Conservation (phyloP, 2,113 vertebrate species). For the Chamaea fasciata region DNA sequence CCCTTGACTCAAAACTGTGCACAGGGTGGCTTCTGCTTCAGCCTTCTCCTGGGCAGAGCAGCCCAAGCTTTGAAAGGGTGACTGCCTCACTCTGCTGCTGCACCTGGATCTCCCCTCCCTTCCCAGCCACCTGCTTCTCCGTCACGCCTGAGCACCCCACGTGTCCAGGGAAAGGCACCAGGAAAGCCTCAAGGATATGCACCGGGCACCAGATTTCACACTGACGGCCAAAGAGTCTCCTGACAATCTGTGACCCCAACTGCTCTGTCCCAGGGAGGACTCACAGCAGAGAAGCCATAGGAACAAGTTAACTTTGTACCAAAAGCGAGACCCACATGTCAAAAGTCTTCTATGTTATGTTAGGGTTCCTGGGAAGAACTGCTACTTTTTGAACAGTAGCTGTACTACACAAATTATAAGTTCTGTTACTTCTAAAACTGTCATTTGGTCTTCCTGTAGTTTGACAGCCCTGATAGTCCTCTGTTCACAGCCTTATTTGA, state of each 20-base stretch:
- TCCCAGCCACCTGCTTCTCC: background rate
- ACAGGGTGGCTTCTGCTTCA: background rate
- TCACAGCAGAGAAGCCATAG: constrained; percentile 14
- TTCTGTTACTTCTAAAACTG: background rate
- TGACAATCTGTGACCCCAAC: constrained; percentile 28
- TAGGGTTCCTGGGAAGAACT: background rate
- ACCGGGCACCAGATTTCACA: rapidly evolving
- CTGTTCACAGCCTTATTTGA: background rate
- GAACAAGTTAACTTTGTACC: background rate
- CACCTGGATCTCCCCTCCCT: background rate
- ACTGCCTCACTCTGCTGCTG: background rate
- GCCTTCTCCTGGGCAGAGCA: background rate
- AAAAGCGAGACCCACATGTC: background rate
- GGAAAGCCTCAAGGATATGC: background rate
- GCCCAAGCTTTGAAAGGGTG: background rate
- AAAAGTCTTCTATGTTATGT: rapidly evolving
- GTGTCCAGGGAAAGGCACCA: background rate
- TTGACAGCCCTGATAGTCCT: background rate
- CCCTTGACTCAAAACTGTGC: background rate
- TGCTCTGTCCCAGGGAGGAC: background rate
- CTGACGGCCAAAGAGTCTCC: constrained; percentile 46
- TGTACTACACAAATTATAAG: background rate
- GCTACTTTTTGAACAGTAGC: background rate
- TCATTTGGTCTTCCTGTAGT: background rate
- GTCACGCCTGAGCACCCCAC: background rate